phyloP scores from a whole-genome alignment of 2,113 vertebrate species.

The Phainopepla nitens region DNA sequence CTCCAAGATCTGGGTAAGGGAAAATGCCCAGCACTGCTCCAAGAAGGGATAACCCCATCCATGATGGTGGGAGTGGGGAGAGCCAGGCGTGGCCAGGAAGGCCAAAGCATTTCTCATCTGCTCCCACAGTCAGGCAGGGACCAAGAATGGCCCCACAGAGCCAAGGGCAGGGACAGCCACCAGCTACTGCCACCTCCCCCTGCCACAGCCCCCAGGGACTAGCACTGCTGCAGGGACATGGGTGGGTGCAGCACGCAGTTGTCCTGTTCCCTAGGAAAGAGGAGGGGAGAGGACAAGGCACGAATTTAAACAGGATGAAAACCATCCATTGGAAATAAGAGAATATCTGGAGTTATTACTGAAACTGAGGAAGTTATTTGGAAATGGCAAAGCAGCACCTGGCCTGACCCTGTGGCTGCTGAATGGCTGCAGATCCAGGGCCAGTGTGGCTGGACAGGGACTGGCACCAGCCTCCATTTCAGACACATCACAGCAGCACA shows the following conservation, averaged over 20 bases:
- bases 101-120: neutral
- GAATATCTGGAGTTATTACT: neutral
- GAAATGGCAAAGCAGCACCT: neutral
- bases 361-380: neutral
- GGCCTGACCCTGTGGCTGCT: neutral
- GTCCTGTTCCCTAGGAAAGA: neutral
- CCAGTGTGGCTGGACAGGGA: neutral
- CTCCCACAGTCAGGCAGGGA: neutral
- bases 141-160: neutral
- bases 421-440: neutral
- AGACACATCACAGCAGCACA: neutral
- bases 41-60: neutral
- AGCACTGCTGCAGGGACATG: neutral
- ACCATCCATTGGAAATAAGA: neutral
- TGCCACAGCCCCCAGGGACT: neutral
- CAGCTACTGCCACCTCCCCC: neutral
- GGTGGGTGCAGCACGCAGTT: neutral
- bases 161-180: neutral
- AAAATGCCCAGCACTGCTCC: neutral
- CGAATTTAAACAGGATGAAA: neutral
- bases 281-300: constrained; percentile 32
- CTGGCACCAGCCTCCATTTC: neutral
- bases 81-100: accelerated
- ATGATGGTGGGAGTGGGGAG: accelerated
- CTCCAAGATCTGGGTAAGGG: neutral